Conservation (phyloP, 1,140 invertebrate species). For the Dendrolimus punctatus region DNA sequence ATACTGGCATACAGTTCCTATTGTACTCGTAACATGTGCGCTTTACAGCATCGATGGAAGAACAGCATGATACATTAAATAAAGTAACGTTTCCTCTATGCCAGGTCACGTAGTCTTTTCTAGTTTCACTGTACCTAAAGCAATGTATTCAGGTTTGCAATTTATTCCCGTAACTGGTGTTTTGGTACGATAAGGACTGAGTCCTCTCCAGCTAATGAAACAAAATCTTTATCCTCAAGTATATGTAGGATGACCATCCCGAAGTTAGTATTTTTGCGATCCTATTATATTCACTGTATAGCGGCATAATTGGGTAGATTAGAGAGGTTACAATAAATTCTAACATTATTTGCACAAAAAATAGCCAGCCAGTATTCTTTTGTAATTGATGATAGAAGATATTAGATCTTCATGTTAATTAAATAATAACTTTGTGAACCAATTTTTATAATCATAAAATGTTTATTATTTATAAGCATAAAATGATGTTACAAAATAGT, state of each 20-base stretch:
- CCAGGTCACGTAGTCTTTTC: not conserved
- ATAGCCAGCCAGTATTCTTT: too few relatives aligned
- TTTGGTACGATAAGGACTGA: slow-evolving; percentile 6
- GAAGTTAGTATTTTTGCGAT: not conserved
- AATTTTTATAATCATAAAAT: too few relatives aligned
- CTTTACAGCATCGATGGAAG: slow-evolving; percentile 31
- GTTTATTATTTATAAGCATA: too few relatives aligned
- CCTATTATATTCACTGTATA: too few relatives aligned
- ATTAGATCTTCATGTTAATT: too few relatives aligned
- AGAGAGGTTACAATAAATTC: too few relatives aligned
- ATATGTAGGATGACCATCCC: not conserved
- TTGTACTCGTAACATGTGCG: slow-evolving; percentile 35
- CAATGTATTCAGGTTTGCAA: slow-evolving; percentile 15
- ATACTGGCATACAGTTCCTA: slow-evolving; percentile 14
- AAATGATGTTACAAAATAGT: too few relatives aligned
- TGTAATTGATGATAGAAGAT: too few relatives aligned
- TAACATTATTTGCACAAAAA: too few relatives aligned
- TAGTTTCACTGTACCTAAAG: slow-evolving; percentile 14
- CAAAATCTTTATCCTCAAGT: not conserved
- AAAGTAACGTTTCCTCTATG: not conserved
- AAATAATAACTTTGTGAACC: too few relatives aligned
- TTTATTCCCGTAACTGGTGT: slow-evolving; percentile 29
- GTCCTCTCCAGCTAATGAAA: too few relatives aligned
- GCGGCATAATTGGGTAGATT: too few relatives aligned
- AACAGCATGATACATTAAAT: slow-evolving; percentile 26